Percentiles rank a stretch among this genome's conserved stretches.
Conservation (phyloP, 2,797 vertebrate genomes). For the Catamblyrhynchus diadema region DNA sequence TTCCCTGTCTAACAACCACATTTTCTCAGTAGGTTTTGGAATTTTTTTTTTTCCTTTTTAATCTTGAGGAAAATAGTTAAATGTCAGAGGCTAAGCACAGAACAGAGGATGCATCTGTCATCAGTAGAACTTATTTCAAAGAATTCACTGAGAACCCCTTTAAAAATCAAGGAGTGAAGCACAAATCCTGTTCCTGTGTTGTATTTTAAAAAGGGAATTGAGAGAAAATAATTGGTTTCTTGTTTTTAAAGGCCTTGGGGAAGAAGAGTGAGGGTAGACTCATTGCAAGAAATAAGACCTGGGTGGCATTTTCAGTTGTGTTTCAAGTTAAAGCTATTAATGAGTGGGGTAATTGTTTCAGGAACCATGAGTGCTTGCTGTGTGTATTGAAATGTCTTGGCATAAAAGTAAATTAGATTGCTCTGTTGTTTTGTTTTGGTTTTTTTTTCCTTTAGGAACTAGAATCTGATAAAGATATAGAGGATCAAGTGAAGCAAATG, state of each 20-base stretch:
- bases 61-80: background rate
- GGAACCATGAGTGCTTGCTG: background rate
- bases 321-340: background rate
- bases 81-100: background rate
- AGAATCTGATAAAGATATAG: slow-evolving; percentile 74
- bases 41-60: background rate
- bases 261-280: background rate
- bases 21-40: background rate
- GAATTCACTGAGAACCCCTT: background rate
- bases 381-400: background rate
- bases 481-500: slow-evolving; percentile 70
- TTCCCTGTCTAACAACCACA: background rate
- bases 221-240: background rate
- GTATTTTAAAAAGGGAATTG: background rate
- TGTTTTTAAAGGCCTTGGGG: background rate
- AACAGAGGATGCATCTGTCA: background rate
- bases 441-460: slow-evolving; percentile 69
- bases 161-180: background rate
- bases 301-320: background rate
- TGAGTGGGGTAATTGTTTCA: background rate
- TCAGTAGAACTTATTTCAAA: background rate
- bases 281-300: background rate
- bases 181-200: background rate
- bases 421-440: background rate
- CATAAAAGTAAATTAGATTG: background rate